Evolutionary conservation across 2,113 vertebrate genomes (phyloP), one percentile per base, ranked within the genome.

Genomic region (Opisthocomus hoazin): DNA sequence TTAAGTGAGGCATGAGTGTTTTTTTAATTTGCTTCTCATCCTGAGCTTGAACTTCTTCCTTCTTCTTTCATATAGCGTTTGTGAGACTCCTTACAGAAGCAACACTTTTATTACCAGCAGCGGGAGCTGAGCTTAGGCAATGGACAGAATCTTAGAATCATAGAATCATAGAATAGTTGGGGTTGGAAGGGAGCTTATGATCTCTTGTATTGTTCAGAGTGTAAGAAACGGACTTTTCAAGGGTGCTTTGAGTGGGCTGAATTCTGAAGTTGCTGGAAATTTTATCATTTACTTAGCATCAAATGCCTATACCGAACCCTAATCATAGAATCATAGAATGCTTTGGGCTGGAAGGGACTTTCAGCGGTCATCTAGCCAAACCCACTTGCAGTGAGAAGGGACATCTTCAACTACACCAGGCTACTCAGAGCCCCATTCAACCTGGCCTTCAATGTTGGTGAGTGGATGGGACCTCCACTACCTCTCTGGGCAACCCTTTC

Each of bases 1-100:
- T 64, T 56, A 76, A 26, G 6, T 1, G 0, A 39, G 9, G 3
- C n/a, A n/a, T n/a, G n/a, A n/a, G n/a, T n/a, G 9, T 15, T 17
- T 56, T 36, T 58, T 37, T 4, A 36, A 29, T 54, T 66, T 76
- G 0, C 2, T 66, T 91, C 12, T 73, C 12, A 53, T 41, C n/a
- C 22, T 48, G 39, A 27, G 1, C 30, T 64, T 87, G 23, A 34
- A 16, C 18, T 79, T 76, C 14, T 61, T 37, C 21, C 15, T 9
- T 43, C 8, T 68, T 64, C 15, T 69, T 69, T 80, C 41, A 26
- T 11, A 10, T 5, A n/a, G 29, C 41, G 15, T 77, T 58, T 77
- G 23, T 22, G 15, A 70, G 11, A 13, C 7, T 66, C 10, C 43
- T 53, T 66, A 50, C 48, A 57, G 48, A 48, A 41, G 20, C 12